Base-by-base conservation (phyloP, 1,140 invertebrate species). In the Hypsibius dujardini region DNA sequence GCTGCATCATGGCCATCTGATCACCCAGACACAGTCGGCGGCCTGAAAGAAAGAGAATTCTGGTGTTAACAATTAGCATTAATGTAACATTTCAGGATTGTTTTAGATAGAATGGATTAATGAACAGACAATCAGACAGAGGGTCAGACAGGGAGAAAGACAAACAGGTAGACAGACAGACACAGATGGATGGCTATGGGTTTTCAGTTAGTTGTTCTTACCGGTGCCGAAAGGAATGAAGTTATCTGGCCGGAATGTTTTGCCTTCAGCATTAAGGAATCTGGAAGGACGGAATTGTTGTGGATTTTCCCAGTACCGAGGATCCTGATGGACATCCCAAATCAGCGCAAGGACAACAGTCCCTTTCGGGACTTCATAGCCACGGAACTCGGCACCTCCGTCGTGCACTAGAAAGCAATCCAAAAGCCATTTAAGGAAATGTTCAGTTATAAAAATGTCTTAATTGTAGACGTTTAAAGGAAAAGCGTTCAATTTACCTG, bases 21-120 rank as follows among this genome's bases (percentile, higher is more conserved):
- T 95, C 90, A 1, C 92, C 92, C 3, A 95, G 80, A 76, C 92
- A 95, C 86, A 91, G 91, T n/a, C 92, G 84, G 14, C 89, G 80
- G 0, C 90, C 83, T 81, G 72, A 15, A 72, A 73, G 70, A 72
- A 69, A 70, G 71, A 59, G 71, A n/a, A n/a, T n/a, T n/a, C n/a
- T n/a, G n/a, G n/a, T n/a, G n/a, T n/a, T n/a, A n/a, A n/a, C n/a
- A n/a, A n/a, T n/a, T n/a, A n/a, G n/a, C n/a, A n/a, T n/a, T n/a
- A n/a, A n/a, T n/a, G n/a, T n/a, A n/a, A n/a, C n/a, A n/a, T n/a
- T n/a, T n/a, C n/a, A n/a, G n/a, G n/a, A n/a, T n/a, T n/a, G n/a
- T n/a, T n/a, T n/a, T n/a, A n/a, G n/a, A n/a, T n/a, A n/a, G n/a
- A n/a, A n/a, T n/a, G n/a, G n/a, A n/a, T n/a, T n/a, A n/a, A n/a